Percentiles rank a stretch among this genome's conserved stretches.
Evolutionary conservation across 2,113 vertebrate genomes (phyloP).

Genomic region (Calonectris borealis): DNA sequence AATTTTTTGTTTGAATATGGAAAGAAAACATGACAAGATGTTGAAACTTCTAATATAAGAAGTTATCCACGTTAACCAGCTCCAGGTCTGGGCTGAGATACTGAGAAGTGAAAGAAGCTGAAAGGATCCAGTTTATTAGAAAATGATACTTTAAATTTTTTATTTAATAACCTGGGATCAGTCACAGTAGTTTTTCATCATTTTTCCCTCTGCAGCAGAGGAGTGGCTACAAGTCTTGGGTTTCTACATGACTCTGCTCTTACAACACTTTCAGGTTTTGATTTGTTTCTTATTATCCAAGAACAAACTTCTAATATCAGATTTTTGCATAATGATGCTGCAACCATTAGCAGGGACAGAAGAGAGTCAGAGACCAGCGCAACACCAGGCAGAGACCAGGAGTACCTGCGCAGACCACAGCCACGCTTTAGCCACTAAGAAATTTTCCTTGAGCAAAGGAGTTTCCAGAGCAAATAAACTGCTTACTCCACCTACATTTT

Average conservation of each 20-base stretch:
- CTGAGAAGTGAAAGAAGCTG: neutral
- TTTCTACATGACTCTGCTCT: neutral
- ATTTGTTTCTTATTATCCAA: neutral
- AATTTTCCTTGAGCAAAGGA: neutral
- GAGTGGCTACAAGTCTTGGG: neutral
- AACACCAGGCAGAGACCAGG: neutral
- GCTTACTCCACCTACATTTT: neutral
- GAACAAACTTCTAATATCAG: neutral
- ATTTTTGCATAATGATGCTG: neutral
- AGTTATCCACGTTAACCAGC: neutral
- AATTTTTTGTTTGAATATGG: neutral
- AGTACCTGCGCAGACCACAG: neutral
- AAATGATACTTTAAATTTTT: neutral
- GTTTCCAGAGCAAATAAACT: neutral
- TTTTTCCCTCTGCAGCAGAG: neutral
- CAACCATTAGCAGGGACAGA: neutral
- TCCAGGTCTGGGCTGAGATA: neutral
- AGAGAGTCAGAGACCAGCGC: accelerated
- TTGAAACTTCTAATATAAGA: neutral
- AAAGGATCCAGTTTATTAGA: neutral
- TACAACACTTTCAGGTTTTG: neutral
- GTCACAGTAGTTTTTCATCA: neutral
- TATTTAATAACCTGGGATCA: neutral
- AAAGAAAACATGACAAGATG: neutral
- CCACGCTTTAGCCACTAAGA: neutral